Evolutionary conservation across 2,888 invertebrate genomes (phyloP).

Genomic region (Erannis defoliaria): DNA sequence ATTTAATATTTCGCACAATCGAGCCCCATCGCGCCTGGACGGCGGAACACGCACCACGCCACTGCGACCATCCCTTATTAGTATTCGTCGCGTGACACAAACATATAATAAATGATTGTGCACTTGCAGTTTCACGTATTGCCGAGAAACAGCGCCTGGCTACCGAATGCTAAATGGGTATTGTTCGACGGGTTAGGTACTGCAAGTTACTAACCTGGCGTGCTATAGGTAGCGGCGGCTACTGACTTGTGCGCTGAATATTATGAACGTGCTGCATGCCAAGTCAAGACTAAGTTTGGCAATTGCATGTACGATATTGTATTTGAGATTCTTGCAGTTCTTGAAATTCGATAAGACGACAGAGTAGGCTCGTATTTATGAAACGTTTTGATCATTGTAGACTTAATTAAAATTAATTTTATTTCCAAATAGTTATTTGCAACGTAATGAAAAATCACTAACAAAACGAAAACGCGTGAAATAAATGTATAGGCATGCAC

Average conservation of each 20-base stretch:
- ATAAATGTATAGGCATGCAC: not conserved
- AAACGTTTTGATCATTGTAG: not conserved
- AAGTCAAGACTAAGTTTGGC: not conserved
- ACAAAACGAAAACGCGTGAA: not conserved
- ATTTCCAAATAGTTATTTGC: not conserved
- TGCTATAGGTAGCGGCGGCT: constrained; percentile 3
- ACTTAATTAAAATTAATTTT: not conserved
- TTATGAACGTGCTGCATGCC: not conserved
- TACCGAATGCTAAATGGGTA: constrained; percentile 78
- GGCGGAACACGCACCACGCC: constrained; percentile 65
- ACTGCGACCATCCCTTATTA: constrained; percentile 65
- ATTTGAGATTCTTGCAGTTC: not conserved
- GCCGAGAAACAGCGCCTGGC: constrained; percentile 78
- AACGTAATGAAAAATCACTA: not conserved
- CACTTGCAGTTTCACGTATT: constrained; percentile 84
- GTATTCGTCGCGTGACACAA: constrained; percentile 75
- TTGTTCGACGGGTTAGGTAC: constrained; percentile 65
- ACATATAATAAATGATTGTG: constrained; percentile 83
- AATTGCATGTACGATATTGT: not conserved
- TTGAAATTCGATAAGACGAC: not conserved
- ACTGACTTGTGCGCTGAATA: constrained; percentile 41
- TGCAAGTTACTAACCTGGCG: constrained; percentile 6
- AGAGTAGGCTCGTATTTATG: not conserved
- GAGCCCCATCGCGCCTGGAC: constrained; percentile 52
- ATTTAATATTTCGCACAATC: constrained; percentile 73